Evolutionary conservation across 2,888 invertebrate species (phyloP).

Genomic region (Phymatocera aterrima): DNA sequence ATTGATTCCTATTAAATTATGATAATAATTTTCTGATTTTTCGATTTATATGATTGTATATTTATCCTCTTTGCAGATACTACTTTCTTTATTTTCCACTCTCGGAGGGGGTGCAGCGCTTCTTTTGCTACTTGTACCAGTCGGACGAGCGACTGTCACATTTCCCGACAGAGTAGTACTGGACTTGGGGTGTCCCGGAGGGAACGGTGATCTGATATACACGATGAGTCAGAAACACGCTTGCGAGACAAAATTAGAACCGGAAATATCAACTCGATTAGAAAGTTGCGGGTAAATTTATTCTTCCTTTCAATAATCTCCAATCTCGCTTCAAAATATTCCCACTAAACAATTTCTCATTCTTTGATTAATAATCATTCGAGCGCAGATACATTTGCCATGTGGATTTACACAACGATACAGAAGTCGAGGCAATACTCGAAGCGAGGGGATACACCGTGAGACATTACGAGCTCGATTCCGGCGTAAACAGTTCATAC

Average conservation of each 20-base stretch:
- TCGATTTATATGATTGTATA: neutral
- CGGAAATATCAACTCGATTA: conserved; percentile 60
- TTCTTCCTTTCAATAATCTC: neutral
- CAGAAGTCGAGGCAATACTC: conserved; percentile 75
- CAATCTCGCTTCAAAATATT: too few relatives aligned
- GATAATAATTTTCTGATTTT: too few relatives aligned
- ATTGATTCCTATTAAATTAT: too few relatives aligned
- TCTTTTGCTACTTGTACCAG: conserved; percentile 83
- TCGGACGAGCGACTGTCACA: conserved; percentile 82
- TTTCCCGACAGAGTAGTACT: conserved; percentile 81
- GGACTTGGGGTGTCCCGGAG: conserved; percentile 76
- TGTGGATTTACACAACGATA: conserved; percentile 65
- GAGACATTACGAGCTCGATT: conserved; percentile 56
- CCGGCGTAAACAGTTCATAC: conserved; percentile 59
- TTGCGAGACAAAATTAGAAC: conserved; percentile 63
- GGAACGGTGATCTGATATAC: conserved; percentile 59
- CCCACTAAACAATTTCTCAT: too few relatives aligned
- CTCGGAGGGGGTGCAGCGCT: conserved; percentile 83
- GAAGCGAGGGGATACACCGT: conserved; percentile 78
- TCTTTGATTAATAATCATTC: too few relatives aligned
- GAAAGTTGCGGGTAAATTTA: conserved; percentile 69
- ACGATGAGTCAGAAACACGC: conserved; percentile 64
- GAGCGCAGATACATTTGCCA: conserved; percentile 79
- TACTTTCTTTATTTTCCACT: conserved; percentile 82
- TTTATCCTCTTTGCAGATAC: conserved; percentile 75